These are phyloP conservation scores for Drosophila differens DNA, from an alignment of 2,888 invertebrate species.

Conservation along the genomic window DNA sequence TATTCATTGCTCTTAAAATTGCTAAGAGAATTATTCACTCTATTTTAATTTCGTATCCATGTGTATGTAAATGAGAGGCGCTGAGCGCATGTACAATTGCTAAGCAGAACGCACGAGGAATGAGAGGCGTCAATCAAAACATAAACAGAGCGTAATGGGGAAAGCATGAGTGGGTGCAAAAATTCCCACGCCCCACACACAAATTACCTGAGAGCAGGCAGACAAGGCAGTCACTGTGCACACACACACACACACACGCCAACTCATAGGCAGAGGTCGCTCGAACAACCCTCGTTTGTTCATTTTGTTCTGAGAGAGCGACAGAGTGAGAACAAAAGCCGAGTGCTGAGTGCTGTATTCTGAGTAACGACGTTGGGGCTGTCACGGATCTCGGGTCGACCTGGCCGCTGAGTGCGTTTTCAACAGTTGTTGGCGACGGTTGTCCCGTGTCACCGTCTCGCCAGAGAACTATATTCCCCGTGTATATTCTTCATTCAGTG, in stretches of 20 bases:
- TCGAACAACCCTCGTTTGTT: slow-evolving; percentile 55
- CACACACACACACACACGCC: slow-evolving; percentile 22
- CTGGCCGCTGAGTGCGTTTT: slow-evolving; percentile 67
- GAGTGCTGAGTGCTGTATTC: slow-evolving; percentile 22
- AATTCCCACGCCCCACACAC: slow-evolving; percentile 69
- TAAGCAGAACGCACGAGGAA: slow-evolving; percentile 30
- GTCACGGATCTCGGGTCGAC: slow-evolving; percentile 53
- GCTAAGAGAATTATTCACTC: slow-evolving; percentile 12
- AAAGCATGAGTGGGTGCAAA: slow-evolving; percentile 60
- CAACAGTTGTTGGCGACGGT: slow-evolving; percentile 77
- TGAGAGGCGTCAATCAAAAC: slow-evolving; percentile 56
- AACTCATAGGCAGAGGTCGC: slow-evolving; percentile 41
- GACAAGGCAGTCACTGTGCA: slow-evolving; percentile 13
- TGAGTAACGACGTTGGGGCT: slow-evolving; percentile 44
- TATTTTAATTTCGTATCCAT: slow-evolving; percentile 27
- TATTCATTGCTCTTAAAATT: not conserved
- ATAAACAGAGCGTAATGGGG: slow-evolving; percentile 72
- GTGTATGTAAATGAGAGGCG: slow-evolving; percentile 3
- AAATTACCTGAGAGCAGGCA: slow-evolving; percentile 47
- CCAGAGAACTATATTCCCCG: slow-evolving; percentile 44
- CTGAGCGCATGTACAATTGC: slow-evolving; percentile 31
- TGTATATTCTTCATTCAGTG: slow-evolving; percentile 39
- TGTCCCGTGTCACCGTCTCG: slow-evolving; percentile 54
- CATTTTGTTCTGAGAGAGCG: slow-evolving; percentile 36
- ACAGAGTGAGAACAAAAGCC: slow-evolving; percentile 46